Percentiles rank a stretch among this genome's conserved stretches.
phyloP scores from a whole-genome alignment of 2,797 vertebrate genomes.

The Orientallactaga sibirica region DNA sequence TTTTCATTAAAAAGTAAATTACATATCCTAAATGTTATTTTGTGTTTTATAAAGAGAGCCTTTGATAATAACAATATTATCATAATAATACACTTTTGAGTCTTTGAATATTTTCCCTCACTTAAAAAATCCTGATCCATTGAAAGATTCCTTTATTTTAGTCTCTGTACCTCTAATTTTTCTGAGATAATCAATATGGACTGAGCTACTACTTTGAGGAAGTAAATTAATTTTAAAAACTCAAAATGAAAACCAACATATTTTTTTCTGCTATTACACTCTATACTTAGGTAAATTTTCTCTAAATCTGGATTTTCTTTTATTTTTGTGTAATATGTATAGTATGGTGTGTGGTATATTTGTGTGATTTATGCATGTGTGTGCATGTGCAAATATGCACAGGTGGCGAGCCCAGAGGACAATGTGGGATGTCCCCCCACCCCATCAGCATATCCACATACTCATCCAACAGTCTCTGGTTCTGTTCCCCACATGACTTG shows the following conservation, averaged over 20 bases:
- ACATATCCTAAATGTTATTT: not conserved
- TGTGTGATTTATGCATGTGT: too few species aligned
- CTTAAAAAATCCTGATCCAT: not conserved
- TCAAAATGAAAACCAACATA: not conserved
- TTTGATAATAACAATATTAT: not conserved
- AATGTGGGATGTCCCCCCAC: too few species aligned
- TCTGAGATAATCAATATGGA: not conserved
- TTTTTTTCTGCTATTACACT: not conserved
- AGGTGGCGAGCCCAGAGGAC: too few species aligned
- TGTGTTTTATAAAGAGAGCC: not conserved
- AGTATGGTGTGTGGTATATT: too few species aligned
- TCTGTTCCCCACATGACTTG: too few species aligned
- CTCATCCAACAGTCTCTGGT: too few species aligned
- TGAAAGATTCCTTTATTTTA: not conserved
- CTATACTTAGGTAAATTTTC: not conserved
- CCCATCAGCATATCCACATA: too few species aligned
- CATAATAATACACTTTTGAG: not conserved
- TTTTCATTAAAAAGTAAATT: slow-evolving; percentile 25
- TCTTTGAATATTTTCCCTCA: not conserved
- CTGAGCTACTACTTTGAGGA: not conserved
- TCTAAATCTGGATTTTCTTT: too few species aligned
- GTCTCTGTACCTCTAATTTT: not conserved
- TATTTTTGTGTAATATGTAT: too few species aligned
- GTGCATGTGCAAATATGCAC: too few species aligned
- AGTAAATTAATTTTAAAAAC: not conserved